A percentile compares a stretch with the other conserved stretches of the same genome.
Evolutionary conservation across 1,140 invertebrate species (phyloP).

Genomic region (Choristoneura fumiferana): DNA sequence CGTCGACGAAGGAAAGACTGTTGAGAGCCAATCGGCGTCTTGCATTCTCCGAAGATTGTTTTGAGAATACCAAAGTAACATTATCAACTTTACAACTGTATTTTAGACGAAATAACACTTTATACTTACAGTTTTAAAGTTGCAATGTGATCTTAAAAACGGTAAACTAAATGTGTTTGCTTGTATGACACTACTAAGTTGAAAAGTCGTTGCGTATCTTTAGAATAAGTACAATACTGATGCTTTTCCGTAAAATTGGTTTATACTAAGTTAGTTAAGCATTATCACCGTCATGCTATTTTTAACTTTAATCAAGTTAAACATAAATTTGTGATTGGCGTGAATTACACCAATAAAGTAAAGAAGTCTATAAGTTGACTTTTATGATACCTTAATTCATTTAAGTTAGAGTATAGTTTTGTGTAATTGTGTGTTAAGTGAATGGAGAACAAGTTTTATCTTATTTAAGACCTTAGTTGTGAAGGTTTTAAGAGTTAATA

Average conservation of each 20-base stretch:
- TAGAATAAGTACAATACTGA: slow-evolving; percentile 28
- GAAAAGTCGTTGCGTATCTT: slow-evolving; percentile 35
- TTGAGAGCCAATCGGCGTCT: slow-evolving; percentile 39
- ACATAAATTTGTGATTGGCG: slow-evolving; percentile 27
- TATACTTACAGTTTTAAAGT: background rate
- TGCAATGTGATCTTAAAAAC: background rate
- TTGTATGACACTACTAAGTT: slow-evolving; percentile 46
- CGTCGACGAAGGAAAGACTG: slow-evolving; percentile 46
- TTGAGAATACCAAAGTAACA: slow-evolving; percentile 5
- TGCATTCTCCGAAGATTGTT: slow-evolving; percentile 56
- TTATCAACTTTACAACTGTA: background rate
- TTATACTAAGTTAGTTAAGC: slow-evolving; percentile 30
- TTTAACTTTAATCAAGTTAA: slow-evolving; percentile 24
- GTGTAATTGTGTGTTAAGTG: slow-evolving; percentile 32
- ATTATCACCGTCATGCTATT: slow-evolving; percentile 24
- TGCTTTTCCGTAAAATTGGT: slow-evolving; percentile 35
- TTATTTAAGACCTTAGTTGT: slow-evolving; percentile 18
- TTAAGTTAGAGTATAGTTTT: slow-evolving; percentile 27
- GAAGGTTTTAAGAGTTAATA: slow-evolving; percentile 23
- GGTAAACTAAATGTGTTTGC: background rate
- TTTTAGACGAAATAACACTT: background rate
- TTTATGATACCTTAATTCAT: slow-evolving; percentile 2
- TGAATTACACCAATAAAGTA: slow-evolving; percentile 1
- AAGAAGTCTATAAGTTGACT: background rate
- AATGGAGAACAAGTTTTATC: slow-evolving; percentile 23